These are phyloP conservation scores for Ostrea edulis DNA, from an alignment of 1,140 invertebrate genomes.

Conservation along the genomic window DNA sequence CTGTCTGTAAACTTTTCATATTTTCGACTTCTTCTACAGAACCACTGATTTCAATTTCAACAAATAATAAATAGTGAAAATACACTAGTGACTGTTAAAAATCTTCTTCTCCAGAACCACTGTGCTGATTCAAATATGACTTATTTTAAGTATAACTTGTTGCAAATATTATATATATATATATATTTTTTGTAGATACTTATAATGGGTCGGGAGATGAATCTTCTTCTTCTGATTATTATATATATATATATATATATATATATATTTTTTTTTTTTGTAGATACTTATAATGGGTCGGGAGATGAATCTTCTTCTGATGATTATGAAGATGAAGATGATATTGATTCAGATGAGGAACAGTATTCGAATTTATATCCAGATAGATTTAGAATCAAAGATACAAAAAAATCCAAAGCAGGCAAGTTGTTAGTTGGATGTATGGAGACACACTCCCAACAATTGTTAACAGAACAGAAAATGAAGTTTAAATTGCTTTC, in stretches of 20 bases:
- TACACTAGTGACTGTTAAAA: too few relatives aligned
- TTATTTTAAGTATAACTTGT: too few relatives aligned
- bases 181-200: conserved; percentile 57
- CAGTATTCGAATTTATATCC: conserved; percentile 64
- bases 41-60: too few relatives aligned
- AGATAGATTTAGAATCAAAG: conserved; percentile 66
- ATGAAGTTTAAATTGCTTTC: background rate
- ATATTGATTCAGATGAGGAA: conserved; percentile 60
- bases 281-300: conserved; percentile 66
- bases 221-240: conserved; percentile 64
- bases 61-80: too few relatives aligned
- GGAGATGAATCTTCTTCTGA: conserved; percentile 65
- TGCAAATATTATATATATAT: too few relatives aligned
- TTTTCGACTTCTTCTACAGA: too few relatives aligned
- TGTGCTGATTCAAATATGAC: too few relatives aligned
- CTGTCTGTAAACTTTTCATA: too few relatives aligned
- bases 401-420: conserved; percentile 62
- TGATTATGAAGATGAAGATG: conserved; percentile 67
- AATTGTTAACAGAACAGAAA: background rate
- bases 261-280: conserved; percentile 35
- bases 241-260: too few relatives aligned
- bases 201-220: conserved; percentile 66
- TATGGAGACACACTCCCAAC: background rate
- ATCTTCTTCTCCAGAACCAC: too few relatives aligned
- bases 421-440: conserved; percentile 4